These are phyloP conservation scores for Oscarella lobularis DNA, from an alignment of 37 sponge, comb jelly and placozoan genomes.

Conservation along the genomic window DNA sequence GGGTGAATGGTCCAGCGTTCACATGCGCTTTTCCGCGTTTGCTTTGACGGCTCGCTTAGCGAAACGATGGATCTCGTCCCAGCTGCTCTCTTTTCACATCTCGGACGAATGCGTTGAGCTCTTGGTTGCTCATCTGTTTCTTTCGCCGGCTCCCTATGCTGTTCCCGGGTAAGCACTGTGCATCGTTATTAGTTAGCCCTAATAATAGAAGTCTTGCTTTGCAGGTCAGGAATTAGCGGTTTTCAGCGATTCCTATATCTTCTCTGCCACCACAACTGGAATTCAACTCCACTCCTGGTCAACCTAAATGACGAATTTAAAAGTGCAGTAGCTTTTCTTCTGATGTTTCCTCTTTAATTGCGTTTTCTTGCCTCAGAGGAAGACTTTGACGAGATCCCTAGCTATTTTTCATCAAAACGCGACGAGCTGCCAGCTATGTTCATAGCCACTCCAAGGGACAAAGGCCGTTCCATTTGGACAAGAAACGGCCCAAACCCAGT, in stretches of 20 bases:
- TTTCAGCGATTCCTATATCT: constrained; percentile 80
- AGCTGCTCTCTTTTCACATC: constrained; percentile 71
- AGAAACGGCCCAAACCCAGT: constrained; percentile 19
- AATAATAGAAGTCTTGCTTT: neutral
- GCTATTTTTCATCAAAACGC: constrained; percentile 26
- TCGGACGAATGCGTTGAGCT: constrained; percentile 82
- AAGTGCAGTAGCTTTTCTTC: constrained; percentile 23
- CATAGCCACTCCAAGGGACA: constrained; percentile 54
- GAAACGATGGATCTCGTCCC: constrained; percentile 82
- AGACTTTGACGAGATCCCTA: constrained; percentile 21
- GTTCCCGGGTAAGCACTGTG: constrained; percentile 55
- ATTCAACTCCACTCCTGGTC: constrained; percentile 60
- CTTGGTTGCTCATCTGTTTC: constrained; percentile 66
- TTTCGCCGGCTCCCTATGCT: constrained; percentile 36
- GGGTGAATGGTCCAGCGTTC: no score
- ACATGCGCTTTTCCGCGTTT: constrained; percentile 53
- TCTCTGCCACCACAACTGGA: constrained; percentile 64
- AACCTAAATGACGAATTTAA: constrained; percentile 63
- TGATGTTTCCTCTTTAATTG: neutral
- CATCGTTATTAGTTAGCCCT: neutral
- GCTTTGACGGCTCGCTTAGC: constrained; percentile 51
- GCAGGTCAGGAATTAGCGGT: constrained; percentile 5
- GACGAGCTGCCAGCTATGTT: constrained; percentile 50
- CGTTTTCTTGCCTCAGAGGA: constrained; percentile 20
- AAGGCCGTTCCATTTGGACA: constrained; percentile 20